Evolutionary conservation across 2,797 vertebrate species (phyloP).

Genomic region (Gymnoscopelus braueri): DNA sequence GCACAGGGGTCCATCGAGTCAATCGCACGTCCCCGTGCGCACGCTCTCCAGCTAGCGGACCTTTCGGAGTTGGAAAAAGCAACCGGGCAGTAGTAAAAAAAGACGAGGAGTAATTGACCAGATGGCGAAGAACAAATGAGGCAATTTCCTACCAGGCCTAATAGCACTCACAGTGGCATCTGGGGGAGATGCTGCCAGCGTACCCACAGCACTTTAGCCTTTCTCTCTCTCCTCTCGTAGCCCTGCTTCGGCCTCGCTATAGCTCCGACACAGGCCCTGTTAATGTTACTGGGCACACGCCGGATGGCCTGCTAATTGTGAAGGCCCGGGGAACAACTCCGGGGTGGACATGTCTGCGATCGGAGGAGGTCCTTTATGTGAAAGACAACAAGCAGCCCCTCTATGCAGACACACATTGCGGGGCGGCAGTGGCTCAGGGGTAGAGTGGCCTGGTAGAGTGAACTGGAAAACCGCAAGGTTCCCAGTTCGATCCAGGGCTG

Average conservation of each 20-base stretch:
- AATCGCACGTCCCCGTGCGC: too few species aligned
- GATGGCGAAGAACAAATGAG: constrained; percentile 58
- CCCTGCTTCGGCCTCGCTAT: constrained; percentile 16
- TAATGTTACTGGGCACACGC: constrained; percentile 2
- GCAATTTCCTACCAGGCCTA: constrained; percentile 46
- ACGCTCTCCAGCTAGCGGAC: background rate
- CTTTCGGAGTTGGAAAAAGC: background rate
- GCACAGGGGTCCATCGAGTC: too few species aligned
- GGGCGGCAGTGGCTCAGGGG: too few species aligned
- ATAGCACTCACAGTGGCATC: constrained; percentile 47
- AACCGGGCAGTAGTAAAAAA: background rate
- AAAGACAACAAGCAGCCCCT: background rate
- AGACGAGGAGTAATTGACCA: constrained; percentile 32
- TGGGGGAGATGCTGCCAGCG: constrained; percentile 53
- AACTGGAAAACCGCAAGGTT: too few species aligned
- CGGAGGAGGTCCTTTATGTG: background rate
- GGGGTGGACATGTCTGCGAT: constrained; percentile 4
- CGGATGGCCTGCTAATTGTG: constrained; percentile 30
- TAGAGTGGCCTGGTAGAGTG: too few species aligned
- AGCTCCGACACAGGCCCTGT: constrained; percentile 13
- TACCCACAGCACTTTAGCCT: constrained; percentile 35
- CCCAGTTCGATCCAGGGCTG: too few species aligned
- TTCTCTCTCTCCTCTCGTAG: constrained; percentile 44
- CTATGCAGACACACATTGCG: background rate
- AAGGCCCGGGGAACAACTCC: background rate